Conservation (phyloP, 30 jellyfish, hydroid and myxozoan species). For the Cassiopea xamachana region DNA sequence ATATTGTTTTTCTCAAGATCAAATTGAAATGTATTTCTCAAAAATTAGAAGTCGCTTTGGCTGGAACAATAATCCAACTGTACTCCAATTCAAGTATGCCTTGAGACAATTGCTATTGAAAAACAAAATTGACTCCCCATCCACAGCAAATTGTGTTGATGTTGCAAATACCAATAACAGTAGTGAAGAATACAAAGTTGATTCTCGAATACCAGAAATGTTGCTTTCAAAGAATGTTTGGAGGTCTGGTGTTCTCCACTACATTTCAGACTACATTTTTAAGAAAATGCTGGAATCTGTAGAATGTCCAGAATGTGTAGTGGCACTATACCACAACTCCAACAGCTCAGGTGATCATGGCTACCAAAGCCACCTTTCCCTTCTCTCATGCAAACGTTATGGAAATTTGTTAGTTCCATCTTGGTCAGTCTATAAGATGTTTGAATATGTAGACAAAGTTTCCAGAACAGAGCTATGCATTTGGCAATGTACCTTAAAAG, state of each 20-base stretch:
- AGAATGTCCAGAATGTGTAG: conserved; percentile 54
- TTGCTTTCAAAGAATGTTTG: conserved; percentile 25
- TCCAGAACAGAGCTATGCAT: conserved; percentile 4
- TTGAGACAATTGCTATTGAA: conserved; percentile 23
- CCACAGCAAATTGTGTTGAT: conserved; percentile 56
- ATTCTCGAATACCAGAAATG: conserved; percentile 31
- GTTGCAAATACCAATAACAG: background rate
- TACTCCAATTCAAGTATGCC: conserved; percentile 48
- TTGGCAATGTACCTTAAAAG: conserved; percentile 12
- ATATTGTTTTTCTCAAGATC: conserved; percentile 53
- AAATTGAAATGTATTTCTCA: conserved; percentile 43
- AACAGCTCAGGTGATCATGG: background rate
- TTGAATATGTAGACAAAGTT: conserved; percentile 19
- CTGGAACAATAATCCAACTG: conserved; percentile 61
- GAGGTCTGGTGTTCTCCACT: conserved; percentile 57
- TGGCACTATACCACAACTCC: conserved; percentile 24
- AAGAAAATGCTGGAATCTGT: conserved; percentile 18
- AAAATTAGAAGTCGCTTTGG: conserved; percentile 51
- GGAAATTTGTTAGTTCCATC: conserved; percentile 62
- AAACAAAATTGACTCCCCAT: conserved; percentile 37
- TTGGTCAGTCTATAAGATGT: conserved; percentile 45
- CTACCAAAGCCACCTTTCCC: conserved; percentile 6
- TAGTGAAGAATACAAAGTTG: conserved; percentile 1
- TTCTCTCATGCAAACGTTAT: conserved; percentile 36
- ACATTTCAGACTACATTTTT: conserved; percentile 48